Evolutionary conservation across 2,113 vertebrate species (phyloP), one percentile per base, ranked within the genome.

Genomic region (Plectropomus leopardus): DNA sequence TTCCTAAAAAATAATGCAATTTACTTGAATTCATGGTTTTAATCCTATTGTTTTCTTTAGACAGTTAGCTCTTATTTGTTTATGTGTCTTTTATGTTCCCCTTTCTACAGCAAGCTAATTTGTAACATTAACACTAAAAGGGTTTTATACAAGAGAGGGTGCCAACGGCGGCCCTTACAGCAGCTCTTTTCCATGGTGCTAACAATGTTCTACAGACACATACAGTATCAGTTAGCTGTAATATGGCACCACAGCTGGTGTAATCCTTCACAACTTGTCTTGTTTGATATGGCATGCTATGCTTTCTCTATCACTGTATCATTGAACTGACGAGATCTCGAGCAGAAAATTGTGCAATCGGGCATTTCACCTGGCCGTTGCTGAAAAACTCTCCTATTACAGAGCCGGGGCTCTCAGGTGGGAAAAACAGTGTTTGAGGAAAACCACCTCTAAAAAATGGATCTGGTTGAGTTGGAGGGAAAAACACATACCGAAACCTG

Each of bases 331-430:
- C 74, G 78, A 88, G 76, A 84, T 82, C 84, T 90, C 84, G 17
- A 78, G 88, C 88, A 85, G 85, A 92, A 93, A 90, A 92, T 92
- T 88, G 91, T 73, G 80, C 88, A 90, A 90, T 88, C 42, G 77
- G 89, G 86, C 72, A 57, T 91, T 89, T 87, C 78, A 72, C 76
- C 84, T 65, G 86, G 68, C 76, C 69, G 36, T 34, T 7, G 72
- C 81, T 74, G 72, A 84, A 85, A n/a, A 86, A 73, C 65, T 88
- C 80, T 70, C 63, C 57, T 79, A 80, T 88, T 79, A 87, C 79
- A 73, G 85, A 76, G 54, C 30, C 61, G 4, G 72, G 71, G 80
- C 80, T 89, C 84, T 83, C 80, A 91, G 85, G 83, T 83, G 87
- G 67, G 71, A 78, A 82, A 89, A 88, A 86, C 55, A 76, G 82